Evolutionary conservation across 2,888 invertebrate species (phyloP), one percentile per base, ranked within the genome.

Genomic region (Patella caerulea): DNA sequence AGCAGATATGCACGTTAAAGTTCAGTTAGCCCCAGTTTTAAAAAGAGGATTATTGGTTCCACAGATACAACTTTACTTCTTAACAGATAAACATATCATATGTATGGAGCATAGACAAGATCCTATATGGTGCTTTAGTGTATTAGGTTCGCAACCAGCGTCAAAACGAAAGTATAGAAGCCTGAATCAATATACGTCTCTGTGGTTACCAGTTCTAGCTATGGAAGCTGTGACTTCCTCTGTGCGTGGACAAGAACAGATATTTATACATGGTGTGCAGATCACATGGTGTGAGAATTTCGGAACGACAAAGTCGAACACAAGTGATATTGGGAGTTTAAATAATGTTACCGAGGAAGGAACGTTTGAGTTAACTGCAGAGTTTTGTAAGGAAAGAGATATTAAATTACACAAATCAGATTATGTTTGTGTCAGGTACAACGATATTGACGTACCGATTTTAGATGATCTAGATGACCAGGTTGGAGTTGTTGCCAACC

Each of bases 371-470:
- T 75, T 90, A 53, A 85, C 87, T 4, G 53, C 83, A 11, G 75
- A 79, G 2, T 90, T 87, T 79, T 85, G 88, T 76, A 79, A 81
- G 53, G 80, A 84, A 69, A 78, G 88, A 29, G 79, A 83, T 71
- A 85, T 90, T 55, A 86, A 82, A 69, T 80, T 88, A 71, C 73
- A 45, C 9, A 12, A 12, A 9, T 65, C 65, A 65, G 89, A 89
- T 79, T 89, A 83, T 79, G 74, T 89, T 7, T 90, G 90, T 82
- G 83, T 90, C 5, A 81, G 89, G 7, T 89, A 89, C 81, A 78
- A 74, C 14, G 78, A 83, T 53, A 73, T 89, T 14, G 55, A 78
- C 3, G 69, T 85, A 9, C 84, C 83, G 9, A 80, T 78, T 73
- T 82, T 84, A 55, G 80, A 82, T 2, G 80, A 72, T 45, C 77